Conservation (phyloP, 2,888 invertebrate species). For the Mythimna vitellina region DNA sequence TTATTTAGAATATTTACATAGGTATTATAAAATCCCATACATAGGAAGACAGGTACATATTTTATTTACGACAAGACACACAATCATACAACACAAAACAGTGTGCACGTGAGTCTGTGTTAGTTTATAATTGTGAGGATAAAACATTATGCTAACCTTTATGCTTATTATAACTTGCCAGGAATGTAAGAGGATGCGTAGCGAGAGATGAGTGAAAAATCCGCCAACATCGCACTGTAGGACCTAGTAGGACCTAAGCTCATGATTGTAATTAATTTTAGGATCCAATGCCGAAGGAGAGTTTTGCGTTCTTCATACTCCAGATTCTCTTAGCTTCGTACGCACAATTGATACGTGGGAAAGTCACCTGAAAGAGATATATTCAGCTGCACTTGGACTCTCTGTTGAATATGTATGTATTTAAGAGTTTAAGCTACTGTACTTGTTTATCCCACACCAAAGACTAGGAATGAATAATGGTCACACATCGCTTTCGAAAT, state of each 20-base stretch:
- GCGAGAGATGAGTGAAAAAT: too few relatives aligned
- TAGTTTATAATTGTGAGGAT: too few relatives aligned
- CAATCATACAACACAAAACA: too few relatives aligned
- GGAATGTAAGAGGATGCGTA: too few relatives aligned
- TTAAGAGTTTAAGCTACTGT: not conserved
- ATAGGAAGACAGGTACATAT: too few relatives aligned
- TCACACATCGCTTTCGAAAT: not conserved
- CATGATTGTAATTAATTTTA: constrained; percentile 65
- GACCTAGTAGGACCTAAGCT: not conserved
- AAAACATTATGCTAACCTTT: not conserved
- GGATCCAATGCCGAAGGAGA: constrained; percentile 91
- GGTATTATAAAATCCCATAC: too few relatives aligned
- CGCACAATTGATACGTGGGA: constrained; percentile 92
- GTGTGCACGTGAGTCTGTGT: too few relatives aligned
- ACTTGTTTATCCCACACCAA: not conserved
- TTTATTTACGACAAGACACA: too few relatives aligned
- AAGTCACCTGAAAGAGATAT: constrained; percentile 93
- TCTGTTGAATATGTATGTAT: constrained; percentile 92
- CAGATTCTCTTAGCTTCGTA: constrained; percentile 92
- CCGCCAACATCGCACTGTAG: not conserved
- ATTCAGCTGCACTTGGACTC: constrained; percentile 93
- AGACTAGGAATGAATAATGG: not conserved
- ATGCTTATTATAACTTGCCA: not conserved
- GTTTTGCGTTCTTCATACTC: constrained; percentile 92
- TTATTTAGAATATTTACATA: not conserved